These are phyloP conservation scores for Pluvianellus socialis DNA, from an alignment of 2,113 vertebrate genomes.

Conservation along the genomic window DNA sequence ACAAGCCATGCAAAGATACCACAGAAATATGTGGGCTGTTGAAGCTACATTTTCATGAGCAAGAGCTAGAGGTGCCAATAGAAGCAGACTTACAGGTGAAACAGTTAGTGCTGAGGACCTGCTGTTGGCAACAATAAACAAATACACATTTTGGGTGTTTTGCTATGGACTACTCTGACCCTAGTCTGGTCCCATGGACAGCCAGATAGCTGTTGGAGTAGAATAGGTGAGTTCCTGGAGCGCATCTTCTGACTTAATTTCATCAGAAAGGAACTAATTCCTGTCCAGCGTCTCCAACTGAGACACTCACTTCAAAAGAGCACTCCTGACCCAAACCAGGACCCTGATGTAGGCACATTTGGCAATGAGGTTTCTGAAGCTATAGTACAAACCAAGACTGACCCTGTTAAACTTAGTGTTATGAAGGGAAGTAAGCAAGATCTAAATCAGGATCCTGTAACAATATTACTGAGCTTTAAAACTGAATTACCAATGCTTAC, in stretches of 20 bases:
- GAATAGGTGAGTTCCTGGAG: not conserved
- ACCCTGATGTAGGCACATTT: not conserved
- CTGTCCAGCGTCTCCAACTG: not conserved
- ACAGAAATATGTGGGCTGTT: too few species aligned
- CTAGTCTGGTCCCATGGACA: not conserved
- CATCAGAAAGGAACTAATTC: not conserved
- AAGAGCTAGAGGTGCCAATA: not conserved
- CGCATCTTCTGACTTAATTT: not conserved
- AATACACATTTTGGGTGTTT: not conserved
- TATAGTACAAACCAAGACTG: not conserved
- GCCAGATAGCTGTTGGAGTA: not conserved
- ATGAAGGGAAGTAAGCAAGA: not conserved
- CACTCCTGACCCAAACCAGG: not conserved
- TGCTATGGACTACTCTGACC: not conserved
- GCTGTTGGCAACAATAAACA: not conserved
- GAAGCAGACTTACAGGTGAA: not conserved
- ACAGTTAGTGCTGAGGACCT: not conserved
- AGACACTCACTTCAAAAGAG: not conserved
- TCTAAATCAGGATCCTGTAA: not conserved
- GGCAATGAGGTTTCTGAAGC: not conserved
- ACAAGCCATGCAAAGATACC: too few species aligned
- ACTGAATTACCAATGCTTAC: not conserved
- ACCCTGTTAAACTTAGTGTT: not conserved
- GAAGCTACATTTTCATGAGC: not conserved
- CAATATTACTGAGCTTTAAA: not conserved